These are phyloP conservation scores for Amazona vittata DNA, from an alignment of 2,113 vertebrate genomes.

Conservation along the genomic window DNA sequence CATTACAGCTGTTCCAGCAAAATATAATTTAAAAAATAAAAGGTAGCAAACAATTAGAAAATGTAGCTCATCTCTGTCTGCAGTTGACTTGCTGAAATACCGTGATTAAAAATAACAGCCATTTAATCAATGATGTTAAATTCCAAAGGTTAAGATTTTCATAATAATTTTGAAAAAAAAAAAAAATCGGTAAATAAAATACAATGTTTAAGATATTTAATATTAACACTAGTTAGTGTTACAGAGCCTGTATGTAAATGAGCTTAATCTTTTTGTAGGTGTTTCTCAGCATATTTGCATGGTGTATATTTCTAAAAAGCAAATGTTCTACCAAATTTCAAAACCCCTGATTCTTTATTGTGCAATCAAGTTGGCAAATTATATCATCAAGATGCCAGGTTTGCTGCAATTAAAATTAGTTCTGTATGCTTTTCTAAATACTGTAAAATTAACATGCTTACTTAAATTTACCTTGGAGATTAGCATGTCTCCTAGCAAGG, in stretches of 20 bases:
- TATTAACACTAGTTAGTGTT: not conserved
- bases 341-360: not conserved
- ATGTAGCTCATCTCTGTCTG: not conserved
- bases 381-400: not conserved
- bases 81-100: not conserved
- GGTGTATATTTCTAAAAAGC: not conserved
- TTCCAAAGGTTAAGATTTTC: not conserved
- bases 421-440: not conserved
- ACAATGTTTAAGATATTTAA: not conserved
- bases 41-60: not conserved
- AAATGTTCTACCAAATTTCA: not conserved
- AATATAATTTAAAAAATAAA: not conserved
- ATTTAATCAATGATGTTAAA: not conserved
- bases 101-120: not conserved
- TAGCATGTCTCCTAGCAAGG: not conserved
- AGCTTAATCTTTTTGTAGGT: not conserved
- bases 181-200: not conserved
- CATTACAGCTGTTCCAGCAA: not conserved
- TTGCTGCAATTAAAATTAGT: not conserved
- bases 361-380: not conserved
- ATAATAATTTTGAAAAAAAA: not conserved
- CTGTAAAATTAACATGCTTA: not conserved
- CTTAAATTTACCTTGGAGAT: not conserved
- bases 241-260: not conserved
- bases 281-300: not conserved